These are phyloP conservation scores for Oikopleura dioica DNA, from an alignment of 23 tunicate genomes.

Conservation along the genomic window DNA sequence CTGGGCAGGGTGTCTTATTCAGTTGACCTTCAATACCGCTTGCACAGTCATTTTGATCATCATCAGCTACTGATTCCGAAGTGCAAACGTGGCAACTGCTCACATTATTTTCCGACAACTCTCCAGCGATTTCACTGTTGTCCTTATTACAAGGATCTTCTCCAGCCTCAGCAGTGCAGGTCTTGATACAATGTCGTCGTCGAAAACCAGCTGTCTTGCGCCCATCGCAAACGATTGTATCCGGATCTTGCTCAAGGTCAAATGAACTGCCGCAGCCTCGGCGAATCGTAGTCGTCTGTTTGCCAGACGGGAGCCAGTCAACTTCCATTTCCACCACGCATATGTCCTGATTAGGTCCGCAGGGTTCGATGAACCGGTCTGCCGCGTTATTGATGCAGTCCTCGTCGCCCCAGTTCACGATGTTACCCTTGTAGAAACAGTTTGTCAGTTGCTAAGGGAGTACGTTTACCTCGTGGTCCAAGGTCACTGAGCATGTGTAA, in stretches of 20 bases:
- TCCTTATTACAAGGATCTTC: background rate
- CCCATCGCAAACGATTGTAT: background rate
- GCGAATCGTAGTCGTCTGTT: background rate
- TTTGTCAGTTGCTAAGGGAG: no score
- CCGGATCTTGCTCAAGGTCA: background rate
- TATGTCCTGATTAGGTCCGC: background rate
- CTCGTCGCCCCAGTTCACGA: background rate
- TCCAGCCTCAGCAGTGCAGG: background rate
- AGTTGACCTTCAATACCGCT: background rate
- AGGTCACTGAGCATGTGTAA: background rate
- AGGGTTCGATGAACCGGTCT: background rate
- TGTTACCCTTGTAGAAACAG: background rate
- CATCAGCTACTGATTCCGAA: background rate
- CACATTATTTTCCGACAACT: background rate
- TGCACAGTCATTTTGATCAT: background rate
- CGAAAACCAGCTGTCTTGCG: background rate
- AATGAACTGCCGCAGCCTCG: background rate
- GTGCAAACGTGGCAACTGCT: background rate
- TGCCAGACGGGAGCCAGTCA: background rate
- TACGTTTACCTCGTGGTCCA: no score
- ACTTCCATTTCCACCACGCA: slow-evolving; percentile 11
- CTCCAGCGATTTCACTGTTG: background rate
- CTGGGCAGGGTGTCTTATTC: no score
- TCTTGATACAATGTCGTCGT: background rate
- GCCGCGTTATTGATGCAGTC: background rate